phyloP scores from a whole-genome alignment of 2,888 invertebrate species.

The Dendrolimus houi region DNA sequence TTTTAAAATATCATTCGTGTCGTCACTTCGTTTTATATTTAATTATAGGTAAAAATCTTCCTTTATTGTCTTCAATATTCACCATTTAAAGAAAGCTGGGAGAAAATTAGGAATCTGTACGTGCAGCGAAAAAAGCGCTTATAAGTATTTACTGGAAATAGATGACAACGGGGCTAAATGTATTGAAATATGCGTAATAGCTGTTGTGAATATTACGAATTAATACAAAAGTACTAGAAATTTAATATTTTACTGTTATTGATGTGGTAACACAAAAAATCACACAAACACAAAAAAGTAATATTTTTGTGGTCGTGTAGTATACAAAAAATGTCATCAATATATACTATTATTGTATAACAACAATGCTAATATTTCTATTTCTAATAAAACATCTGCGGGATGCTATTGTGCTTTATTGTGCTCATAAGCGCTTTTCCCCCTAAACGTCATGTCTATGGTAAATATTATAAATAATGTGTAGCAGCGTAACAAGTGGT shows the following conservation, averaged over 20 bases:
- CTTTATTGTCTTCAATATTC: constrained; percentile 73
- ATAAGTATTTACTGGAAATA: not conserved
- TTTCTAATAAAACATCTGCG: too few relatives aligned
- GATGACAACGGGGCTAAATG: too few relatives aligned
- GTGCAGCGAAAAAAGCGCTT: not conserved
- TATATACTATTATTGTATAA: too few relatives aligned
- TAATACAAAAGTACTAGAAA: too few relatives aligned
- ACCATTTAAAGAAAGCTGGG: constrained; percentile 61
- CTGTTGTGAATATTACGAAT: too few relatives aligned
- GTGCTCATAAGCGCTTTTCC: not conserved
- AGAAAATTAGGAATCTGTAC: constrained; percentile 20
- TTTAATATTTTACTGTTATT: too few relatives aligned
- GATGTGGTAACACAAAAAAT: too few relatives aligned
- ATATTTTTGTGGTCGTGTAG: too few relatives aligned
- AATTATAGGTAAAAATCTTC: constrained; percentile 71
- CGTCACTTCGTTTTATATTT: constrained; percentile 61
- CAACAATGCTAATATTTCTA: too few relatives aligned
- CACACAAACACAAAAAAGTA: too few relatives aligned
- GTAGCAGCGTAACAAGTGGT: constrained; percentile 44
- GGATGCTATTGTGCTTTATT: not conserved
- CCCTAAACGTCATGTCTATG: not conserved
- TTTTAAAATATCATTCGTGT: constrained; percentile 63
- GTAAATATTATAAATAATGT: constrained; percentile 13
- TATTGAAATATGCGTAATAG: too few relatives aligned
- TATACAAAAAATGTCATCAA: too few relatives aligned